A percentile compares a stretch with the other conserved stretches of the same genome.
Conservation (phyloP, 92 coral and sea anemone genomes). For the Heteractis magnifica region DNA sequence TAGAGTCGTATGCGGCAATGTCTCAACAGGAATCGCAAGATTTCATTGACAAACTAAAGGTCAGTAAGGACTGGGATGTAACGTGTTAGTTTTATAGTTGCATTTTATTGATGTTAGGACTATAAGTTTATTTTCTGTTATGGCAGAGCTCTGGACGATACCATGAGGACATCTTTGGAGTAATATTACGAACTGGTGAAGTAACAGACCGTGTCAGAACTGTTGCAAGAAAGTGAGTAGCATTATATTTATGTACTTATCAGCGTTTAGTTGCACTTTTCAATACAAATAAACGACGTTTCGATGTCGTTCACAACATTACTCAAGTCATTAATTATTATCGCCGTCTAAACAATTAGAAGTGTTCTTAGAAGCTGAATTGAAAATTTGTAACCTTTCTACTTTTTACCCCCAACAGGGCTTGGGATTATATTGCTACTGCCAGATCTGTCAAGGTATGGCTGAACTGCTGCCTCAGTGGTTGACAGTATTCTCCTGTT, state of each 20-base stretch:
- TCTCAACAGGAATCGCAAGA: slow-evolving; percentile 83
- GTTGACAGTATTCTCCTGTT: too few species aligned
- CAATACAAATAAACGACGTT: too few species aligned
- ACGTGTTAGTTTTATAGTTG: too few species aligned
- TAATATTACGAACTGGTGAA: slow-evolving; percentile 86
- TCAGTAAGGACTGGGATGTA: slow-evolving; percentile 9
- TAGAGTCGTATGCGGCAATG: slow-evolving; percentile 82
- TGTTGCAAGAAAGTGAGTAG: slow-evolving; percentile 71
- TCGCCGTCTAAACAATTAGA: too few species aligned
- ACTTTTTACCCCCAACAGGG: not conserved
- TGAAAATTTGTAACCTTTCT: too few species aligned
- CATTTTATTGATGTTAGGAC: too few species aligned
- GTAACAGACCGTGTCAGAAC: slow-evolving; percentile 87
- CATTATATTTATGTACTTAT: not conserved
- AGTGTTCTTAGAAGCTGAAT: too few species aligned
- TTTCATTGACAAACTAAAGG: slow-evolving; percentile 85
- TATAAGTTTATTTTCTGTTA: not conserved
- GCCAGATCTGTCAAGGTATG: slow-evolving; percentile 42
- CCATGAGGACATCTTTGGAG: slow-evolving; percentile 97
- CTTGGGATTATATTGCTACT: slow-evolving; percentile 46
- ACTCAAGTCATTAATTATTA: too few species aligned
- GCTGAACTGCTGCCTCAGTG: too few species aligned
- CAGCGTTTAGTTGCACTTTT: too few species aligned
- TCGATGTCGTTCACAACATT: too few species aligned
- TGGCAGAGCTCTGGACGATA: slow-evolving; percentile 82